phyloP scores from a whole-genome alignment of 2,888 invertebrate species.

The Folsomia candida region DNA sequence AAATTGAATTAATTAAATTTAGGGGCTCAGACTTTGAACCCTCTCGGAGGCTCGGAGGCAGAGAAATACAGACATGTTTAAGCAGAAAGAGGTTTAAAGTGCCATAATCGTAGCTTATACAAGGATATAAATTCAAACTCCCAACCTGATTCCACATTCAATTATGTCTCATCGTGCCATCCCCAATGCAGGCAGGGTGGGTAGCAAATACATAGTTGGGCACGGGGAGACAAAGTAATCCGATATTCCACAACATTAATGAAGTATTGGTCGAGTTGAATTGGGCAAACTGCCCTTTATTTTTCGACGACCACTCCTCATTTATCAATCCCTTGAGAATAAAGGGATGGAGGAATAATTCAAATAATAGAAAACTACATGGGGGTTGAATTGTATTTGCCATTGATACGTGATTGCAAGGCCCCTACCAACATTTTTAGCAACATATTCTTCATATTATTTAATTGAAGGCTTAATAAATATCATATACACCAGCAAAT shows the following conservation, averaged over 20 bases:
- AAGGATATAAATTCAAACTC: neutral
- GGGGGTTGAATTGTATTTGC: conserved; percentile 11
- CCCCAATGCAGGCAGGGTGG: too few species aligned
- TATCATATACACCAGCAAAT: too few species aligned
- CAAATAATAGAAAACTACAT: neutral
- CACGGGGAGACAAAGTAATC: conserved; percentile 37
- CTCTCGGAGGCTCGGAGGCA: too few species aligned
- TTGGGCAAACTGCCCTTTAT: conserved; percentile 4
- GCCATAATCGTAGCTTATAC: neutral
- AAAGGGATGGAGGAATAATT: neutral
- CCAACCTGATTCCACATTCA: neutral
- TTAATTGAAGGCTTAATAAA: too few species aligned
- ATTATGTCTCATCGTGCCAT: neutral
- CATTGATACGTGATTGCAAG: conserved; percentile 4
- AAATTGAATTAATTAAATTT: neutral
- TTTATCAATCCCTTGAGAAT: conserved; percentile 13
- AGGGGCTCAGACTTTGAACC: neutral
- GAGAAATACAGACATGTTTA: too few species aligned
- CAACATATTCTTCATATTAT: neutral
- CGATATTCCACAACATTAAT: conserved; percentile 48
- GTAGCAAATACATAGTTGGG: neutral
- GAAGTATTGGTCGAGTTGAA: conserved; percentile 26
- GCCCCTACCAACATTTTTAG: neutral
- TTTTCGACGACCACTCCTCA: conserved; percentile 10
- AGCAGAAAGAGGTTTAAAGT: too few species aligned